These are phyloP conservation scores for Sialis lutaria DNA, from an alignment of 2,888 invertebrate genomes.

Conservation along the genomic window DNA sequence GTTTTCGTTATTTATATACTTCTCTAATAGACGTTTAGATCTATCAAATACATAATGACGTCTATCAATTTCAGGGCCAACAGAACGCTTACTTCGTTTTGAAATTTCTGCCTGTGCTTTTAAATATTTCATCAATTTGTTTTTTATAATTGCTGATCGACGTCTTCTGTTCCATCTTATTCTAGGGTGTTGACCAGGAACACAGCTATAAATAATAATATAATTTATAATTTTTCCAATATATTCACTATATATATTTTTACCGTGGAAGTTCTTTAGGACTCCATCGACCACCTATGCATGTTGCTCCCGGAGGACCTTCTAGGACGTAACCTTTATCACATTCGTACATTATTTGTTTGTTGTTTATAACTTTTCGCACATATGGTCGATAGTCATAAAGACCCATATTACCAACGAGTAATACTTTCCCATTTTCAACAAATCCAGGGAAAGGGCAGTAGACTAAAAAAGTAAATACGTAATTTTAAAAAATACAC, in stretches of 20 bases:
- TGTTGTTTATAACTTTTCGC: constrained; percentile 74
- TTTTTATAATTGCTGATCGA: constrained; percentile 28
- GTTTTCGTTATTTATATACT: constrained; percentile 18
- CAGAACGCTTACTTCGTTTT: too few species aligned
- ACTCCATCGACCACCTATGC: constrained; percentile 87
- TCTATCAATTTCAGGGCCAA: too few species aligned
- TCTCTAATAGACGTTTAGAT: constrained; percentile 21
- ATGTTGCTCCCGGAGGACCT: constrained; percentile 87
- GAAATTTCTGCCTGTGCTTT: too few species aligned
- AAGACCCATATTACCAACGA: constrained; percentile 90
- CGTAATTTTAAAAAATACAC: too few species aligned
- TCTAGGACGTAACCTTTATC: constrained; percentile 78
- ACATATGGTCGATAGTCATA: constrained; percentile 93
- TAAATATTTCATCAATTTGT: too few species aligned
- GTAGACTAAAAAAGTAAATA: constrained; percentile 40
- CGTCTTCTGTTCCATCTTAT: constrained; percentile 62
- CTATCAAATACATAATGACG: constrained; percentile 16
- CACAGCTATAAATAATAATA: constrained; percentile 34
- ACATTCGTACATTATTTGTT: constrained; percentile 92
- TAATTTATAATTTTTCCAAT: too few species aligned
- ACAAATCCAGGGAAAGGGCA: constrained; percentile 87
- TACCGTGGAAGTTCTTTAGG: constrained; percentile 70
- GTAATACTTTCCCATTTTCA: constrained; percentile 72
- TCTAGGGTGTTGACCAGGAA: constrained; percentile 72
- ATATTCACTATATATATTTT: constrained; percentile 9